Evolutionary conservation across 2,797 vertebrate genomes (phyloP), one percentile per base, ranked within the genome.

Genomic region (Falco biarmicus): DNA sequence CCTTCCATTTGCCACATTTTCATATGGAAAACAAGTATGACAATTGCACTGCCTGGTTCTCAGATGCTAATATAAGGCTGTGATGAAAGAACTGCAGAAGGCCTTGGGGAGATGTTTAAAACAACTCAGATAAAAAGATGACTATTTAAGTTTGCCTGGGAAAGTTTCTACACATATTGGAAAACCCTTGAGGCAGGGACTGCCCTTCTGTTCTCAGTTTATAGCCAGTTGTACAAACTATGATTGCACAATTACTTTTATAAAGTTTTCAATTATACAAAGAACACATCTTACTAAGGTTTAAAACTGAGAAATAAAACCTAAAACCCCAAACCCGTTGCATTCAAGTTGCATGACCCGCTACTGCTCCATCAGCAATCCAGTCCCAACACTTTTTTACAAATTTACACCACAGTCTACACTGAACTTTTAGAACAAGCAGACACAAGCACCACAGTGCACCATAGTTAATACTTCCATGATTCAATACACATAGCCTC

Each of bases 91-190:
- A 22, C 84, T 81, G 78, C 69, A 51, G 70, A 50, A 69, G 74
- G 79, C 86, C 83, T 87, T 28, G 1, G 79, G 83, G 82, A 80
- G 70, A 89, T 66, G 70, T 45, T 94, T 70, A 84, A 83, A 95
- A 66, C 56, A 92, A 79, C 68, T 84, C 86, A 91, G 95, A 94
- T 85, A 77, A 87, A 95, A 92, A 87, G 37, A 61, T 15, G 22
- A 77, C 87, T 47, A 56, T 84, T 95, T 45, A 17, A 87, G 88
- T 65, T 83, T 77, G 86, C 71, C 86, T 92, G 86, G 64, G 93
- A 94, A 96, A 90, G 71, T 61, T 90, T 75, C 90, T 90, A 50
- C 81, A 51, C 92, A 26, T 75, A 89, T 34, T 85, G 88, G 88
- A 75, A 95, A 66, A 41, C 76, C 81, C 84, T 51, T 17, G 56